Base-by-base conservation (phyloP, 37 sponge, comb jelly and placozoan species). In the Tethya wilhelma region DNA sequence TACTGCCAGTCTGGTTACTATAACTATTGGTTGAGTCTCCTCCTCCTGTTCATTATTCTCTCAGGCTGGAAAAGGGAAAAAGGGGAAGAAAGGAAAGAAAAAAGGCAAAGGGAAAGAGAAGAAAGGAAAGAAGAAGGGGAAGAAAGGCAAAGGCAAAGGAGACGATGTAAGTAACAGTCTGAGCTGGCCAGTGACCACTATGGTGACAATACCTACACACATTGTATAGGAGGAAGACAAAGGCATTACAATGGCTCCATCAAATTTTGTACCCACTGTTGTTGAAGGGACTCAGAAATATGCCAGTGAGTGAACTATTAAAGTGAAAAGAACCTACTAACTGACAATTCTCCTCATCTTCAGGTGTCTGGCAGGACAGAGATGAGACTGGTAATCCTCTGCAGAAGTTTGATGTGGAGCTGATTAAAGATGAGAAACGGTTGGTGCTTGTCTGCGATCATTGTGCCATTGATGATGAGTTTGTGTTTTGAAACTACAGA, bases 401-500 rank as follows among this genome's bases (percentile, higher is more conserved):
- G 25, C 99, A 98, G 87, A 91, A 91, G 57, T 93, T 96, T 53
- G 99, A 98, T 56, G 74, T 82, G 22, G 97, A 96, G 69, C 75
- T 98, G 1, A 90, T 98, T 71, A 98, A 98, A 53, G 95, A 90
- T 65, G 74, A 84, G 25, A 96, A 96, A 72, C 69, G 97, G 97
- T 97, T 14, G 1, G 78, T 44, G 0, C n/a, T 33, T 65, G 2
- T 59, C 22, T 26, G 26, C 63, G 7, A 25, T 26, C 28, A 7
- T 17, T 49, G 14, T 19, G 17, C 11, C 55, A 11, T 49, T 17
- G 55, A 49, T 19, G 17, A 49, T 11, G 11, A 17, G 11, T 49
- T 49, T 17, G 11, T n/a, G n/a, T n/a, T n/a, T n/a, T n/a, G n/a
- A n/a, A n/a, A 26, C 7, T 69, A 29, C 43, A 97, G 99, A 59